These are phyloP conservation scores for Pedetes capensis DNA, from an alignment of 2,113 vertebrate species.

Conservation along the genomic window DNA sequence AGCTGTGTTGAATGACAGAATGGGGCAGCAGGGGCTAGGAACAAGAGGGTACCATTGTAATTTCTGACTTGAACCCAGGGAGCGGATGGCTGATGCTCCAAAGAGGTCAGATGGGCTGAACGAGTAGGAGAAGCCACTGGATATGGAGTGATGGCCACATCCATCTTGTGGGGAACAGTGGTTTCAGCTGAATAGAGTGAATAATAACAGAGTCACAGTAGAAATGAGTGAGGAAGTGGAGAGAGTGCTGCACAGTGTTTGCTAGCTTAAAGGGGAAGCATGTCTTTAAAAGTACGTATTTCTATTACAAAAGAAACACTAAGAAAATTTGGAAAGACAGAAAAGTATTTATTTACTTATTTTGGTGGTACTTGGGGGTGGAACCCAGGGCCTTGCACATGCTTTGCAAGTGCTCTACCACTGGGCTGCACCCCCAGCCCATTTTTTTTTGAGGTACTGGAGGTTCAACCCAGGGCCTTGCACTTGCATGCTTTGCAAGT, in stretches of 20 bases:
- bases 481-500: too few species aligned
- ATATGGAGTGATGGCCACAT: fast-evolving
- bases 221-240: background rate
- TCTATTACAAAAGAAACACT: background rate
- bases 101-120: background rate
- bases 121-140: background rate
- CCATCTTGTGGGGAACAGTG: background rate
- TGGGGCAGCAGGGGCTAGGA: background rate
- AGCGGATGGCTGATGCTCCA: background rate
- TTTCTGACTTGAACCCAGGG: background rate
- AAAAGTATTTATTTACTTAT: too few species aligned
- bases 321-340: background rate
- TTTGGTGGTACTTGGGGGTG: too few species aligned
- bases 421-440: too few species aligned
- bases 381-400: too few species aligned
- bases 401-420: too few species aligned
- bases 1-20: background rate
- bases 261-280: background rate
- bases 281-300: background rate
- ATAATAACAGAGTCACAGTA: too few species aligned
- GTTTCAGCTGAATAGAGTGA: background rate
- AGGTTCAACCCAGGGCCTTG: too few species aligned
- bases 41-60: fast-evolving
- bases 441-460: too few species aligned
- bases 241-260: too few species aligned